Base-by-base conservation (phyloP, 2,888 invertebrate species). In the Tipula helvola region DNA sequence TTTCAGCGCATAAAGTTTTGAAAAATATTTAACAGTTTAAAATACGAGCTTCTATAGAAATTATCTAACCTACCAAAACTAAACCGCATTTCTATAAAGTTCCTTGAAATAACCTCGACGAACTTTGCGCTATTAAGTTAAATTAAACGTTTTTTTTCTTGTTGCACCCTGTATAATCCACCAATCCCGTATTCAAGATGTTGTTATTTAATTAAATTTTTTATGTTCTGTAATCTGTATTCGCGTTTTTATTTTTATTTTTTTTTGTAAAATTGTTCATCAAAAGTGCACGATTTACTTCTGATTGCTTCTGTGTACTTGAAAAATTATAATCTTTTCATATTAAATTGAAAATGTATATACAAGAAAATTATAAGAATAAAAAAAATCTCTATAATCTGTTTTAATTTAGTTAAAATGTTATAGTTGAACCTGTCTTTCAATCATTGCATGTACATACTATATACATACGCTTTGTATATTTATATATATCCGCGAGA, bases 291-390 rank as follows among this genome's bases (percentile, higher is more conserved):
- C 71, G 71, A 28, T 71, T 71, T 71, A 71, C 71, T 71, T 71
- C 71, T 71, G 71, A 71, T 71, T 71, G 71, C 71, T 71, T 71
- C 71, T 71, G 71, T 71, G 71, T 71, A 71, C 71, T 71, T 71
- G 71, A 28, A 71, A 71, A 71, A 71, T 28, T 71, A 71, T 28
- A 71, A 71, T 71, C 28, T 71, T 71, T 71, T 71, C 28, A 18
- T 28, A 71, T 71, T 71, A 71, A 71, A 71, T 71, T 71, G 71
- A 28, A 71, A 71, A 71, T 39, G 39, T 39, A 39, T 71, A 28
- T 71, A 10, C 28, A 71, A 28, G 71, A 28, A 71, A 28, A 71
- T 71, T 57, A 52, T n/a, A 52, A 52, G 47, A 52, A 57, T 57
- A 57, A 28, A 57, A 13, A 57, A 57, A 57, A 57, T 18, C 71